Evolutionary conservation across 2,113 vertebrate genomes (phyloP), one percentile per base, ranked within the genome.

Genomic region (Lepisosteus osseus): DNA sequence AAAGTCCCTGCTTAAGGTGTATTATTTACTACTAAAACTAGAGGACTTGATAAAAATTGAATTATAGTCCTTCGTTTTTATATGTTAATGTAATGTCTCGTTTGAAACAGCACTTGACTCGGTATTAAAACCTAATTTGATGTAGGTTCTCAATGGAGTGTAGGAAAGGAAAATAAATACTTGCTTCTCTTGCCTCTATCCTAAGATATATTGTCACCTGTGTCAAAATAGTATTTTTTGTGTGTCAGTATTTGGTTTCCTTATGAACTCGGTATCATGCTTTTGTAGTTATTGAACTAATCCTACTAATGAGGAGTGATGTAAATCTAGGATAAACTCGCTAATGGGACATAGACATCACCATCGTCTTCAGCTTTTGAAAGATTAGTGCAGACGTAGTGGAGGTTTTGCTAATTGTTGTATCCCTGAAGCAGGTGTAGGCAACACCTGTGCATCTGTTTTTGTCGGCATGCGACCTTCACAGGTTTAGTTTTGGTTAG

Each of bases 171-270:
- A 29, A 29, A 29, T 29, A 29, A 29, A 29, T 29, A 29, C 29
- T 29, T 29, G 17, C 17, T 29, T 29, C 17, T 29, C 17, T 29
- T 1, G 29, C 29, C 29, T 29, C 29, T 29, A 29, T 29, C 29
- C 29, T 29, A 29, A 29, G 29, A 29, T 29, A 29, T 29, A 29
- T 29, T 29, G 29, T 29, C 29, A 29, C 29, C 29, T 29, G 91
- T 92, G 92, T 93, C 86, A 76, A 77, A 74, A 9, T 14, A 6
- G 14, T 61, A 11, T 61, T 61, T 11, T 51, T 51, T 51, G 47
- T 6, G 9, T 51, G 9, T 51, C 47, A 51, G 5, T 51, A 51
- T 51, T 51, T 51, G 5, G 47, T 51, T 6, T 51, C 47, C 47
- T 51, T 51, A 5, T 6, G 47, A 51, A 6, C 47, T 5, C 47